A percentile compares a stretch with the other conserved stretches of the same genome.
Conservation (phyloP, 2,888 invertebrate species). For the Mesorhabditis sp. region DNA sequence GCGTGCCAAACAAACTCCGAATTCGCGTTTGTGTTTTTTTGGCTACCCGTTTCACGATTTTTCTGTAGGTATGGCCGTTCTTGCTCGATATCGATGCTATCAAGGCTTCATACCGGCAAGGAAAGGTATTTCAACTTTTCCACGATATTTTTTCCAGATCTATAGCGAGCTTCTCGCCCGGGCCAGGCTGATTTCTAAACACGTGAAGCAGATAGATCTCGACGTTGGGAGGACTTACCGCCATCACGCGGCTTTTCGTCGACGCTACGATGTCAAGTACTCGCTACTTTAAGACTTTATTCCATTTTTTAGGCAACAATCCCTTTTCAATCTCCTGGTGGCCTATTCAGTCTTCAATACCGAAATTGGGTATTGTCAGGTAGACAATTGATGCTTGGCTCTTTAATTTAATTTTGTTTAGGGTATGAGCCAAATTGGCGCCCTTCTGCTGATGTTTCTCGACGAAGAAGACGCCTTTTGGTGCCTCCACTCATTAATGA, state of each 20-base stretch:
- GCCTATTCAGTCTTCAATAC: slow-evolving; percentile 98
- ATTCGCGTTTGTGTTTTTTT: slow-evolving; percentile 67
- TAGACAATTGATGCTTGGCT: not conserved
- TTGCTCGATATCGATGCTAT: slow-evolving; percentile 26
- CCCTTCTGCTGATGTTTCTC: slow-evolving; percentile 91
- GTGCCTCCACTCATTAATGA: slow-evolving; percentile 85
- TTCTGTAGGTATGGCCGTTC: slow-evolving; percentile 45
- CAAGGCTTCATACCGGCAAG: not conserved
- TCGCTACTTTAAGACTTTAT: not conserved
- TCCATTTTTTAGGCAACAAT: slow-evolving; percentile 71
- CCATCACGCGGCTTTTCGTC: slow-evolving; percentile 83
- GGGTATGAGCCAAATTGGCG: slow-evolving; percentile 94
- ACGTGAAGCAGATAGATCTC: slow-evolving; percentile 95
- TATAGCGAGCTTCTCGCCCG: slow-evolving; percentile 76
- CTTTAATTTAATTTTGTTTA: not conserved
- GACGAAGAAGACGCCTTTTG: slow-evolving; percentile 84
- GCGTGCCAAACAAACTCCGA: slow-evolving; percentile 87
- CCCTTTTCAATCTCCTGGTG: slow-evolving; percentile 88
- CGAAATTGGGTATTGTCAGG: slow-evolving; percentile 75
- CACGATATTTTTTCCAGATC: slow-evolving; percentile 18
- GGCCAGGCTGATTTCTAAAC: slow-evolving; percentile 85
- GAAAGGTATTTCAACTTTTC: not conserved
- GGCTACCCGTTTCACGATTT: not conserved
- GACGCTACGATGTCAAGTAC: slow-evolving; percentile 83
- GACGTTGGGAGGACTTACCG: slow-evolving; percentile 98